Conservation (phyloP, 2,888 invertebrate species). For the Alcis repandata region DNA sequence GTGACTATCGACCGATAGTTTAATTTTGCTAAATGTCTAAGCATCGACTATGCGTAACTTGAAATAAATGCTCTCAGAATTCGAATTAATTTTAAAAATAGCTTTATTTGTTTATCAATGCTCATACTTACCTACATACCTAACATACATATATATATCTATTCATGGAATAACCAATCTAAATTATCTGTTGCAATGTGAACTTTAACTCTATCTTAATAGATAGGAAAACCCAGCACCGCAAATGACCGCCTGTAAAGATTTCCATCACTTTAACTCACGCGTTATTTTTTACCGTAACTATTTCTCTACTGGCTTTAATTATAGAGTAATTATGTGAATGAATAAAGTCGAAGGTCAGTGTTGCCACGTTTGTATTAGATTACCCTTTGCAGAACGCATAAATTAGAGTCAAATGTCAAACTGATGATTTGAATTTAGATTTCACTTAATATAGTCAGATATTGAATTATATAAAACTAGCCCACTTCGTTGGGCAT, state of each 20-base stretch:
- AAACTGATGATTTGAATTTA: conserved; percentile 11
- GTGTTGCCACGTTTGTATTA: conserved; percentile 24
- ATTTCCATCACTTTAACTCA: not conserved
- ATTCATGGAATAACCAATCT: too few relatives aligned
- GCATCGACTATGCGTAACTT: too few relatives aligned
- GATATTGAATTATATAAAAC: not conserved
- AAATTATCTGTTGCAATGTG: too few relatives aligned
- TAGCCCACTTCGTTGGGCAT: too few relatives aligned
- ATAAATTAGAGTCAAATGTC: conserved; percentile 16
- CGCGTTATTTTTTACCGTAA: not conserved
- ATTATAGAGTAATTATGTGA: conserved; percentile 29
- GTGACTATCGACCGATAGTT: too few relatives aligned
- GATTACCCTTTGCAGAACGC: conserved; percentile 16
- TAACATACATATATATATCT: too few relatives aligned
- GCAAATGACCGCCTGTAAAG: not conserved
- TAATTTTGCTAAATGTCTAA: too few relatives aligned
- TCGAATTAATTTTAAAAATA: too few relatives aligned
- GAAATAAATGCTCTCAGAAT: too few relatives aligned
- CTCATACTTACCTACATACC: too few relatives aligned
- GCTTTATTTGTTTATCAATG: too few relatives aligned
- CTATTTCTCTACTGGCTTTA: conserved; percentile 14
- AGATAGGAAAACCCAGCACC: not conserved
- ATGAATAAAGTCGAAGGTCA: conserved; percentile 28
- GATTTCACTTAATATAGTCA: not conserved
- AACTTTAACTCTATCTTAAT: not conserved